phyloP scores from a whole-genome alignment of 2,888 invertebrate genomes.

The Clistopyga incitator region DNA sequence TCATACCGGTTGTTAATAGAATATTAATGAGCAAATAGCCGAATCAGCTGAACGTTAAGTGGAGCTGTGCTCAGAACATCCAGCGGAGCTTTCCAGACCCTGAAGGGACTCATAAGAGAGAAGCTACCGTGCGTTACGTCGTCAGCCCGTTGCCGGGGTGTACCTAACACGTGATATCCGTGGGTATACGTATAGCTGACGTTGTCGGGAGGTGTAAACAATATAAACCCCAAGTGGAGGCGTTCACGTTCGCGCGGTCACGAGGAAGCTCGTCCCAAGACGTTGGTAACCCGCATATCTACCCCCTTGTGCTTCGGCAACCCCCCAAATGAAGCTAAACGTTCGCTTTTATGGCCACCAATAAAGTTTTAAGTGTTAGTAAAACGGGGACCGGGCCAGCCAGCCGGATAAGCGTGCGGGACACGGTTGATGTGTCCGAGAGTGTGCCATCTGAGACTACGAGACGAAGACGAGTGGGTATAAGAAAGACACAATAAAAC shows the following conservation, averaged over 20 bases:
- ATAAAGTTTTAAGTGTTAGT: slow-evolving; percentile 84
- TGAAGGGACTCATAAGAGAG: slow-evolving; percentile 31
- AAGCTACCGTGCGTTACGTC: slow-evolving; percentile 40
- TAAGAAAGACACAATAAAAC: slow-evolving; percentile 34
- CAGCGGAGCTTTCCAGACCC: slow-evolving; percentile 41
- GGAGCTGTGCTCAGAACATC: slow-evolving; percentile 17
- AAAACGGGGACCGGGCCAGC: slow-evolving; percentile 75
- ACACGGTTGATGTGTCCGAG: slow-evolving; percentile 63
- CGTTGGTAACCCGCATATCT: slow-evolving; percentile 66
- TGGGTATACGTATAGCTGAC: slow-evolving; percentile 7
- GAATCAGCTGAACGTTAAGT: slow-evolving; percentile 21
- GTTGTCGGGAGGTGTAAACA: slow-evolving; percentile 64
- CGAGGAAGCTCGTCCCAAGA: slow-evolving; percentile 54
- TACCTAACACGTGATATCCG: slow-evolving; percentile 52
- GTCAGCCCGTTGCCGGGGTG: slow-evolving; percentile 25
- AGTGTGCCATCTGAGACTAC: slow-evolving; percentile 39
- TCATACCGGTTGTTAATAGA: not conserved
- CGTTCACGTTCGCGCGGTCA: slow-evolving; percentile 46
- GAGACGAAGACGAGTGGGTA: slow-evolving; percentile 60
- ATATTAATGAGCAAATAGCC: slow-evolving; percentile 44
- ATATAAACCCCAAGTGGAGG: slow-evolving; percentile 62
- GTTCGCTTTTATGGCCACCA: slow-evolving; percentile 82
- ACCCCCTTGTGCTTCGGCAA: slow-evolving; percentile 44
- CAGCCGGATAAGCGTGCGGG: slow-evolving; percentile 60
- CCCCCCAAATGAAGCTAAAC: slow-evolving; percentile 81